These are phyloP conservation scores for Griposia aprilina DNA, from an alignment of 2,888 invertebrate species.

Conservation along the genomic window DNA sequence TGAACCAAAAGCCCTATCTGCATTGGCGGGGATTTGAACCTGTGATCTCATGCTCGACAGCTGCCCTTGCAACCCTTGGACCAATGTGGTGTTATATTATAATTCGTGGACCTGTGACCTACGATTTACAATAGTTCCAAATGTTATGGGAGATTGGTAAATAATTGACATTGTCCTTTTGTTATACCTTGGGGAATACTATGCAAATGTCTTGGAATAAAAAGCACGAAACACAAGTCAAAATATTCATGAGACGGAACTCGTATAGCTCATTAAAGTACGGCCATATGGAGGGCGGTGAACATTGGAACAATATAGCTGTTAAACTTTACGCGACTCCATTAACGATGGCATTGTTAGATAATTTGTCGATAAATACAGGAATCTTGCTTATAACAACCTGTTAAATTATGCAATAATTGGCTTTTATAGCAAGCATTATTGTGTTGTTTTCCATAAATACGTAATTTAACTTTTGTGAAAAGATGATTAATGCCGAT, in stretches of 20 bases:
- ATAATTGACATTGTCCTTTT: constrained; percentile 1
- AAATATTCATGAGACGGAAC: constrained; percentile 34
- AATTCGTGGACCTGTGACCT: not conserved
- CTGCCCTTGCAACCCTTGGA: not conserved
- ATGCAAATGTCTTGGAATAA: constrained; percentile 27
- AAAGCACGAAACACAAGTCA: constrained; percentile 21
- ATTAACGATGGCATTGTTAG: constrained; percentile 20
- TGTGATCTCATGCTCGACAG: not conserved
- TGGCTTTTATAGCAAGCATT: not conserved
- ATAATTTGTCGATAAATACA: constrained; percentile 23
- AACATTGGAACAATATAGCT: constrained; percentile 14
- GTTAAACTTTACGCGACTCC: constrained; percentile 22
- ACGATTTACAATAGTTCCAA: not conserved
- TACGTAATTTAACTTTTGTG: not conserved
- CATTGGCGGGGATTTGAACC: not conserved
- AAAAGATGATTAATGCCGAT: not conserved
- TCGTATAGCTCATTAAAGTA: constrained; percentile 21
- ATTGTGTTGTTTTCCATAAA: not conserved
- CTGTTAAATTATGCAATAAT: constrained; percentile 17
- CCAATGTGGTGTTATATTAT: not conserved
- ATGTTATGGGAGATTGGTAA: not conserved
- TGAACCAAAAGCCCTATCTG: not conserved
- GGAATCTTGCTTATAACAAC: not conserved
- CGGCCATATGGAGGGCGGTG: constrained; percentile 23
- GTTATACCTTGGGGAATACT: not conserved